phyloP scores from a whole-genome alignment of 2,797 vertebrate species.

The Paramormyrops hopkinsi region DNA sequence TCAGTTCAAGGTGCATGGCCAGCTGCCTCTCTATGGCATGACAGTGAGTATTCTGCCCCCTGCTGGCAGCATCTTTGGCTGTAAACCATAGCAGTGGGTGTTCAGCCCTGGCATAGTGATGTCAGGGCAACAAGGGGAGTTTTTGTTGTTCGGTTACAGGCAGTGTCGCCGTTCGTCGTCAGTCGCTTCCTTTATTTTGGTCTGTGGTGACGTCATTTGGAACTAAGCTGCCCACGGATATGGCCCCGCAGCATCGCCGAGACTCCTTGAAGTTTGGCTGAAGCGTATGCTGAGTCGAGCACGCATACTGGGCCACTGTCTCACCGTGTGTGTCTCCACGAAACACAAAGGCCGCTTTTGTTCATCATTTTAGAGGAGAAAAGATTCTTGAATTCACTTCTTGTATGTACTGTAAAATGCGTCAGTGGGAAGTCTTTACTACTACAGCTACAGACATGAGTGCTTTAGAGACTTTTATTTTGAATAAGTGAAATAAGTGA shows the following conservation, averaged over 20 bases:
- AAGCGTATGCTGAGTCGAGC: neutral
- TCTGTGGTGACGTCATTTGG: neutral
- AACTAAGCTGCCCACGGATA: neutral
- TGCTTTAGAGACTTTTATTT: neutral
- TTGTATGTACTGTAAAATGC: neutral
- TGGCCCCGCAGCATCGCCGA: neutral
- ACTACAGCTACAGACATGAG: neutral
- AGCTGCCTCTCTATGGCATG: slow-evolving; percentile 85
- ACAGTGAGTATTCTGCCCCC: slow-evolving; percentile 66
- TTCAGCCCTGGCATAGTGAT: neutral
- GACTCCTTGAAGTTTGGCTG: neutral
- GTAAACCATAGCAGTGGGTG: neutral
- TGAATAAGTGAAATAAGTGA: neutral
- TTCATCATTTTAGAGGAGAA: neutral
- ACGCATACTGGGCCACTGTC: neutral
- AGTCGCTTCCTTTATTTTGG: neutral
- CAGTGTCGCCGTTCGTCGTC: neutral
- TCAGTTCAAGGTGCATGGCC: slow-evolving; percentile 93
- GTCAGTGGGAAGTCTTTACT: neutral
- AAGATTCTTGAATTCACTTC: neutral
- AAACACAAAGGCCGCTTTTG: neutral
- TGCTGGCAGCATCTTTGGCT: neutral
- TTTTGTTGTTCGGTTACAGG: neutral
- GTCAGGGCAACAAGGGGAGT: neutral
- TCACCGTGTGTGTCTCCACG: neutral